Evolutionary conservation across 1,140 invertebrate genomes (phyloP), one percentile per base, ranked within the genome.

Genomic region (Coelopa frigida): DNA sequence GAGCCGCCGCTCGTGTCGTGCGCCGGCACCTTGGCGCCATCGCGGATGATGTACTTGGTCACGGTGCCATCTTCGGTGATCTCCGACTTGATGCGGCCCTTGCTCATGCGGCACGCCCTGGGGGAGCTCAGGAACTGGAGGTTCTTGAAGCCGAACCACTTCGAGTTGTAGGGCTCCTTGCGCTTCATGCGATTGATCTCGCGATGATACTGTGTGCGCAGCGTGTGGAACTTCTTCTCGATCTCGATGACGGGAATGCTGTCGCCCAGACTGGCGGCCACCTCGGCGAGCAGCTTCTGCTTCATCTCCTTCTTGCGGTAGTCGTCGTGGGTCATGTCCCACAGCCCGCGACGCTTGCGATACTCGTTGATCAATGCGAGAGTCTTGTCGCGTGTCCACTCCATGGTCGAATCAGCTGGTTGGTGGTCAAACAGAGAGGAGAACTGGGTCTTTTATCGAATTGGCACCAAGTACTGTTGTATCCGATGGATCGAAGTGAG

Each of bases 311-410:
- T 68, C 40, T 68, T 68, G 31, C 64, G 54, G 53, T 68, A 68
- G 38, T 68, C 64, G 41, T 68, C 64, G 38, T 65, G 67, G 15
- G 64, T 68, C 64, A 68, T 68, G 49, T 68, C 64, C 64, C 64
- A 68, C 26, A 68, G 57, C 8, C 64, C 64, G 15, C 64, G 58
- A 5, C 64, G 53, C 35, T 61, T 53, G 22, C 56, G 56, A 46
- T 65, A 68, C 50, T 65, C 64, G 38, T 47, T 54, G 52, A 68
- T 68, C 33, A 68, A 51, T 40, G 48, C 37, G 46, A 68, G 49
- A 12, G 64, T 68, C 46, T 68, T 68, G 44, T 68, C 64, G 27
- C 64, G 52, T 21, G 64, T 68, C 64, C 64, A 68, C 54, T 68
- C 64, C 64, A 68, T 68, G 54, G 24, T 17, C 11, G 39, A 23